Base-by-base conservation (phyloP, 2,113 vertebrate species). In the Pheucticus melanocephalus region DNA sequence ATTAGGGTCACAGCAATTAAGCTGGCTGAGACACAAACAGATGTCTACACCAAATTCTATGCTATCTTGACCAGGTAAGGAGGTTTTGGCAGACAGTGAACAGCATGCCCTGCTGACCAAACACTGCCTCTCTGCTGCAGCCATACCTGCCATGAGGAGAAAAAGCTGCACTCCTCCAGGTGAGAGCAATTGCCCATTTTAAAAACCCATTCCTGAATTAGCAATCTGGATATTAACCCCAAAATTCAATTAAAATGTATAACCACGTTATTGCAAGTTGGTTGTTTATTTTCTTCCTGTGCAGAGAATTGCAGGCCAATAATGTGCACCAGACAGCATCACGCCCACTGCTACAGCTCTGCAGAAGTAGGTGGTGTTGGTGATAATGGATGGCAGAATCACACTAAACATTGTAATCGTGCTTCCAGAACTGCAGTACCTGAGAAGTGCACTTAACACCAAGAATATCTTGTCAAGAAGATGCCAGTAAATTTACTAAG, bases 311-410 rank as follows among this genome's bases (percentile, higher is more conserved):
- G 77, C 95, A 96, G 95, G 96, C 95, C 97, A 97, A 89, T 94
- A 96, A 96, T 51, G 70, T 92, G 95, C 97, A 96, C 86, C 95
- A 97, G 71, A 97, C 95, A 98, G 95, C 98, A 98, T 97, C 95
- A 97, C 94, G 7, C 95, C 97, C 92, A 93, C 97, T 96, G 96
- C 96, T 94, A 97, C 97, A 97, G 97, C 96, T 98, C 85, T 88
- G 94, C 92, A 88, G 42, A 82, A 97, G 95, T 94, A 93, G 97
- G 97, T 96, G 96, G 93, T 95, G 91, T 71, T 96, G 96, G 96
- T 96, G 97, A 97, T 98, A 98, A 98, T 82, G 96, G 96, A 97
- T 97, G 96, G 93, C 92, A 98, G 94, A 94, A 98, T 98, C 97
- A 97, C 98, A 97, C 97, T 95, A 95, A 98, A 98, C 97, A 97